These are phyloP conservation scores for Lamellibrachia luymesi DNA, from an alignment of 1,140 invertebrate genomes.

Conservation along the genomic window DNA sequence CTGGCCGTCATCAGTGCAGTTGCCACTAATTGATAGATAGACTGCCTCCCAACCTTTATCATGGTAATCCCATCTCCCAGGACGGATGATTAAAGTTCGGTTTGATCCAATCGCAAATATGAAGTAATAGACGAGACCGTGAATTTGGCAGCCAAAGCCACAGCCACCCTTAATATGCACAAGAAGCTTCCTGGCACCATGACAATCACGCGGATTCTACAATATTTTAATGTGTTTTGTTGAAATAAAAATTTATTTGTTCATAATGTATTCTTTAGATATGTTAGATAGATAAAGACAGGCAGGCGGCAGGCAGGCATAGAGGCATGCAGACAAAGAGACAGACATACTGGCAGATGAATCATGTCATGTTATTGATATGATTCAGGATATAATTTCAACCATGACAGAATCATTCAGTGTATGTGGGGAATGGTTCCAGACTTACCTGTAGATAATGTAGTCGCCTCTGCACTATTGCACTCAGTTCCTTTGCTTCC, in stretches of 20 bases:
- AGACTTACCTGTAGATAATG: constrained; percentile 69
- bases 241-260: background rate
- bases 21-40: constrained; percentile 88
- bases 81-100: constrained; percentile 90
- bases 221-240: background rate
- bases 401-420: background rate
- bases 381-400: too few relatives aligned
- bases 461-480: constrained; percentile 81
- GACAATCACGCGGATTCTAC: constrained; percentile 82
- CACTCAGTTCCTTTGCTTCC: constrained; percentile 75
- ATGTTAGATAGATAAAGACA: too few relatives aligned
- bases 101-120: constrained; percentile 93
- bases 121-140: constrained; percentile 96
- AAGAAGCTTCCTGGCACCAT: constrained; percentile 82
- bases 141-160: constrained; percentile 94
- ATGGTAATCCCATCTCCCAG: constrained; percentile 90
- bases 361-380: too few relatives aligned
- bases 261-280: too few relatives aligned
- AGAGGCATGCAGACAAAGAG: too few relatives aligned
- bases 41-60: constrained; percentile 92
- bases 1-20: constrained; percentile 62
- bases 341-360: too few relatives aligned
- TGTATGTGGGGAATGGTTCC: background rate
- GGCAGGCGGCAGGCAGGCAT: too few relatives aligned
- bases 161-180: constrained; percentile 98